These are phyloP conservation scores for Ferrisia virgata DNA, from an alignment of 2,888 invertebrate species.

Conservation along the genomic window DNA sequence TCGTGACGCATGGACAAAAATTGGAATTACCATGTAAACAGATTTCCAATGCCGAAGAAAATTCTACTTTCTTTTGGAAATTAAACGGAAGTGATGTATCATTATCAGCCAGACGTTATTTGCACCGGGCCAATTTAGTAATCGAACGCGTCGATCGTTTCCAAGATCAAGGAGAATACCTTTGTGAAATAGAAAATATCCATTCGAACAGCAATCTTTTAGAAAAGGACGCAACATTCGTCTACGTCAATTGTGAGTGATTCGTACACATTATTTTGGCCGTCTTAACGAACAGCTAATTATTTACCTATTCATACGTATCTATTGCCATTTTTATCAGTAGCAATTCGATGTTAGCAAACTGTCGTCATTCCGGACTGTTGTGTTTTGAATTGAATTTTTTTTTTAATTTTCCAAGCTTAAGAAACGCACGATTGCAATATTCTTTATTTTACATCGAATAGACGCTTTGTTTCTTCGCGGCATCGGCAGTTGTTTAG, in stretches of 20 bases:
- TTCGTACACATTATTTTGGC: no score
- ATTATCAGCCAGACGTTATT: neutral
- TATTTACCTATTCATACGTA: no score
- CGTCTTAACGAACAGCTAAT: no score
- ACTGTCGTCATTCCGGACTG: no score
- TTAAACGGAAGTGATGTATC: neutral
- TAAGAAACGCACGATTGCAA: no score
- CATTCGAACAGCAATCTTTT: neutral
- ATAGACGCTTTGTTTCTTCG: neutral
- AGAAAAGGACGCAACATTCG: neutral
- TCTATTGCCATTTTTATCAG: no score
- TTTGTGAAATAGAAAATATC: neutral
- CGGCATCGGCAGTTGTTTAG: constrained; percentile 13
- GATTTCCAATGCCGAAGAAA: neutral
- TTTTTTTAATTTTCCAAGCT: no score
- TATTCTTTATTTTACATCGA: no score
- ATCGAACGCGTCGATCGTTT: neutral
- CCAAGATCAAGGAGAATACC: neutral
- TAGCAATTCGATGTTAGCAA: no score
- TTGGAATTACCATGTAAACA: neutral
- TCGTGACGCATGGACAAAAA: neutral
- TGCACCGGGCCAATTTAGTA: neutral
- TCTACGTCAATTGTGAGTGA: neutral
- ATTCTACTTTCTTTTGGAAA: neutral
- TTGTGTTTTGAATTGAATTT: no score